These are phyloP conservation scores for Tetrax tetrax DNA, from an alignment of 2,113 vertebrate genomes.

Conservation along the genomic window DNA sequence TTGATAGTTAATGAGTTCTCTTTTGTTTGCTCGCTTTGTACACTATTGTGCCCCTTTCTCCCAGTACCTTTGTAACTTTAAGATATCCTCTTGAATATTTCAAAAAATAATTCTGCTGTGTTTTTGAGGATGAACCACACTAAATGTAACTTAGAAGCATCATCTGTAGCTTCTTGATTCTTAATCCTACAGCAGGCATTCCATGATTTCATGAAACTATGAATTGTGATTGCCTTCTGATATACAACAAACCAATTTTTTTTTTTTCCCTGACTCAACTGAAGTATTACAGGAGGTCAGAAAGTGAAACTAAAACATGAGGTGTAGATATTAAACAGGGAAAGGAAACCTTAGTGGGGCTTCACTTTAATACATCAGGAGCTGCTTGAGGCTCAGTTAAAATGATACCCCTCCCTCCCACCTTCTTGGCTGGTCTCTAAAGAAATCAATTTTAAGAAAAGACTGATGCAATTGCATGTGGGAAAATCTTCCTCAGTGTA, in stretches of 20 bases:
- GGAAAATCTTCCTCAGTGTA: not conserved
- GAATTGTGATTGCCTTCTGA: not conserved
- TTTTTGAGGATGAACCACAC: not conserved
- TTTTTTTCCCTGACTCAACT: not conserved
- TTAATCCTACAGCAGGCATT: not conserved
- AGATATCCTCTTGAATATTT: not conserved
- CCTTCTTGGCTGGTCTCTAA: not conserved
- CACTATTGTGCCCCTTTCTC: rapidly evolving
- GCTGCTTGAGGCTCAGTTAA: constrained; percentile 14
- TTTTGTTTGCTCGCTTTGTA: not conserved
- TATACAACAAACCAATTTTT: not conserved
- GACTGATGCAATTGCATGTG: not conserved
- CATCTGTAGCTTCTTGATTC: not conserved
- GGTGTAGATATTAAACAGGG: not conserved
- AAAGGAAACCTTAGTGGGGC: not conserved
- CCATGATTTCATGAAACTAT: not conserved
- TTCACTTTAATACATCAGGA: not conserved
- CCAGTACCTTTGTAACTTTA: not conserved
- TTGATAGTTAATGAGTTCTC: not conserved
- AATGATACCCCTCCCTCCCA: not conserved
- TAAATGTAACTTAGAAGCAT: not conserved
- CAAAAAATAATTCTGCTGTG: not conserved
- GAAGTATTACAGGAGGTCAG: not conserved
- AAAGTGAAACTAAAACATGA: not conserved
- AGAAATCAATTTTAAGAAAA: constrained; percentile 16